These are phyloP conservation scores for Oreochromis spilurus DNA, from an alignment of 2,113 vertebrate genomes.

Conservation along the genomic window DNA sequence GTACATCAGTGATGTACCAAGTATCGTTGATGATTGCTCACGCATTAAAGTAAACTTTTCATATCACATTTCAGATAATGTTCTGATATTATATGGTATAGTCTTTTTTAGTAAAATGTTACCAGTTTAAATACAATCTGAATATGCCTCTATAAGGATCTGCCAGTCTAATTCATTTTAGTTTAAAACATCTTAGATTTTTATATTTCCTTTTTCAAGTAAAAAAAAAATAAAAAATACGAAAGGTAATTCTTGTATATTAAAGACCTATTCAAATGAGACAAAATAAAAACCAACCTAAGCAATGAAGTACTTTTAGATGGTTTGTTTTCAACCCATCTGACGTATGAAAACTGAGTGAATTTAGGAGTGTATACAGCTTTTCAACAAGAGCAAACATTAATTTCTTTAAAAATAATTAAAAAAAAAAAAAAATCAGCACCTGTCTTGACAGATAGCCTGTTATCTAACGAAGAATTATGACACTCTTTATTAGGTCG, in stretches of 20 bases:
- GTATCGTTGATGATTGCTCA: not conserved
- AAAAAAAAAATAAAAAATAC: not conserved
- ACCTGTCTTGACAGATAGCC: not conserved
- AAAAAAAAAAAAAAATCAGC: not conserved
- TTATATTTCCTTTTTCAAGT: not conserved
- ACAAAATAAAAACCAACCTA: not conserved
- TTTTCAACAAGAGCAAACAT: not conserved
- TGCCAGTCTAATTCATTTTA: not conserved
- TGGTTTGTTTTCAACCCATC: not conserved
- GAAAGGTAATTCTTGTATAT: not conserved
- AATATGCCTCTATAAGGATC: not conserved
- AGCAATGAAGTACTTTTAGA: not conserved
- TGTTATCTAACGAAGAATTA: not conserved
- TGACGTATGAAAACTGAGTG: not conserved
- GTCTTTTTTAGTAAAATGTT: not conserved
- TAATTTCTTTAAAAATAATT: not conserved
- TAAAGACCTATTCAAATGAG: not conserved
- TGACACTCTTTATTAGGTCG: not conserved
- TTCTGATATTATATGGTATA: not conserved
- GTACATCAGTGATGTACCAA: not conserved
- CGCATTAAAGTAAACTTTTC: not conserved
- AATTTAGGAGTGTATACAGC: not conserved
- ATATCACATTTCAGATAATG: not conserved
- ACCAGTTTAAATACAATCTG: not conserved
- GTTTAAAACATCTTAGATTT: not conserved